These are phyloP conservation scores for Aquatica leii DNA, from an alignment of 2,888 invertebrate genomes.

Conservation along the genomic window DNA sequence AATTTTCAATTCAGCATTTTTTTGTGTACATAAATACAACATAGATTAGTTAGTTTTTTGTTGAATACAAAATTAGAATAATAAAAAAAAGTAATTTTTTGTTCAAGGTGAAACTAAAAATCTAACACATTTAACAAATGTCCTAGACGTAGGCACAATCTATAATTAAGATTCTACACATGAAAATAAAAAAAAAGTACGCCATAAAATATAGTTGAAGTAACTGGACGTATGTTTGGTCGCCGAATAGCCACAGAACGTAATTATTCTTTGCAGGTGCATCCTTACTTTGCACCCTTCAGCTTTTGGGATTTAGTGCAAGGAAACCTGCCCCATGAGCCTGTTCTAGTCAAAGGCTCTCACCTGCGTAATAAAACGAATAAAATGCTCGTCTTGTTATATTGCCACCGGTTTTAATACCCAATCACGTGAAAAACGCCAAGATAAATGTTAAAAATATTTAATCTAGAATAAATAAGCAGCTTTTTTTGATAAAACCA, in stretches of 20 bases:
- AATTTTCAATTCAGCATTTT: too few species aligned
- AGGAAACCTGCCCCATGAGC: slow-evolving; percentile 41
- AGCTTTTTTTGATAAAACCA: neutral
- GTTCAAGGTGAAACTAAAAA: too few species aligned
- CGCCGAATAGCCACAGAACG: slow-evolving; percentile 39
- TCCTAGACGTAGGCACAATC: too few species aligned
- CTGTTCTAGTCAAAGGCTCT: slow-evolving; percentile 26
- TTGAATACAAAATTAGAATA: too few species aligned
- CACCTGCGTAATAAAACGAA: slow-evolving; percentile 44
- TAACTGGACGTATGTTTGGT: slow-evolving; percentile 27
- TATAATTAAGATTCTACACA: slow-evolving; percentile 4
- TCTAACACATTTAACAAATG: too few species aligned
- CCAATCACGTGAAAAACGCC: slow-evolving; percentile 32
- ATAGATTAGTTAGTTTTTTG: too few species aligned
- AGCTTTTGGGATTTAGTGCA: slow-evolving; percentile 27
- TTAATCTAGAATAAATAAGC: neutral
- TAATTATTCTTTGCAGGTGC: slow-evolving; percentile 49
- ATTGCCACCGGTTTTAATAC: slow-evolving; percentile 41
- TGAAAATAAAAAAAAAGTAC: slow-evolving; percentile 26
- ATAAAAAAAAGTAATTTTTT: too few species aligned
- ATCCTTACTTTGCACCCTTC: slow-evolving; percentile 43
- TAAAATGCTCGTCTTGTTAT: slow-evolving; percentile 35
- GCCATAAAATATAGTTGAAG: slow-evolving; percentile 20
- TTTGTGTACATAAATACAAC: too few species aligned
- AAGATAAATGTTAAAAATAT: slow-evolving; percentile 24